Evolutionary conservation across 2,113 vertebrate species (phyloP).

Genomic region (Fulmarus glacialis): DNA sequence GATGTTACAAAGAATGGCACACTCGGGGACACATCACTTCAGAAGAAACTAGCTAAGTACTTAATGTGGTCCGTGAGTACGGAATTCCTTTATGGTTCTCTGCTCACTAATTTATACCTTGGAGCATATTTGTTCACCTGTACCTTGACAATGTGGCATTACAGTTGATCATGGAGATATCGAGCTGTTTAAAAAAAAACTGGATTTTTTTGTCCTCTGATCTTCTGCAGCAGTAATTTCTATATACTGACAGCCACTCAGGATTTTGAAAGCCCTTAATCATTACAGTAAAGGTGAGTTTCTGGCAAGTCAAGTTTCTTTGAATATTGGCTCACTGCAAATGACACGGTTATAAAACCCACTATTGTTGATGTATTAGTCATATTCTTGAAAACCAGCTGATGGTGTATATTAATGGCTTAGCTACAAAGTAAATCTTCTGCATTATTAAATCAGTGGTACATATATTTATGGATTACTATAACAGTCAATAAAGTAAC

Average conservation of each 20-base stretch:
- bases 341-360: background rate
- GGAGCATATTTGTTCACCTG: background rate
- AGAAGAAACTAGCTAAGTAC: background rate
- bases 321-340: background rate
- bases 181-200: background rate
- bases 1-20: background rate
- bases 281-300: background rate
- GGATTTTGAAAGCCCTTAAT: background rate
- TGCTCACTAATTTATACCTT: background rate
- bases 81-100: background rate
- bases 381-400: background rate
- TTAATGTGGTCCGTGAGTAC: background rate
- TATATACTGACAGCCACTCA: background rate
- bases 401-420: background rate
- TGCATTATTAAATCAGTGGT: background rate
- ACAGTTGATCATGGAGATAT: background rate
- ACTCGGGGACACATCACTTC: background rate
- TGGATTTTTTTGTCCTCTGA: background rate
- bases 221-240: background rate
- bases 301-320: background rate
- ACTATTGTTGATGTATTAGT: background rate
- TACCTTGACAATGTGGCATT: background rate
- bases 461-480: background rate
- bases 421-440: background rate
- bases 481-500: background rate